Percentiles rank a stretch among this genome's conserved stretches.
phyloP scores from a whole-genome alignment of 2,113 vertebrate species.

The Aplodontia rufa region DNA sequence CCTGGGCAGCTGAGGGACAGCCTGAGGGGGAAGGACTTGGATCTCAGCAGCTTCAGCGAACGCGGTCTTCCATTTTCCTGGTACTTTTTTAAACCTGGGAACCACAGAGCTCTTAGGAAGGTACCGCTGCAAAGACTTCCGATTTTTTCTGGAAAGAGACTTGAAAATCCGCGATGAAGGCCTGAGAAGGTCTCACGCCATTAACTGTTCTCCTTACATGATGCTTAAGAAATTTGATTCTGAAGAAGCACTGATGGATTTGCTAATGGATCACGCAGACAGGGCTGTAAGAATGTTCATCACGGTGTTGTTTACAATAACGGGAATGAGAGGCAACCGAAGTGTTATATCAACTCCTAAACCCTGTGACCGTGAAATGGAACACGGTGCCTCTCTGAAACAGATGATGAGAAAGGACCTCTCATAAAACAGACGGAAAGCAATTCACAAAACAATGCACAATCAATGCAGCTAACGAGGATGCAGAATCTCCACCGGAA shows the following conservation, averaged over 20 bases:
- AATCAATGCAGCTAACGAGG: not conserved
- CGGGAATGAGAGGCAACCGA: not conserved
- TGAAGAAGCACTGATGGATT: not conserved
- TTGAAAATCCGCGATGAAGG: not conserved
- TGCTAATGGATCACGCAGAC: not conserved
- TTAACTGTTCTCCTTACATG: not conserved
- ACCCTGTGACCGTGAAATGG: not conserved
- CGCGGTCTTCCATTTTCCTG: accelerated
- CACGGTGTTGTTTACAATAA: not conserved
- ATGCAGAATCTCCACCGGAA: not conserved
- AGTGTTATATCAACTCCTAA: not conserved
- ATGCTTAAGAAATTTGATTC: not conserved
- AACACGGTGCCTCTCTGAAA: not conserved
- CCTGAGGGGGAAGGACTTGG: accelerated
- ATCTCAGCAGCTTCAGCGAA: accelerated
- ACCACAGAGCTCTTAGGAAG: accelerated
- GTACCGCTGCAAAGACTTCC: too few relatives aligned
- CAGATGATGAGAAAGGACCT: not conserved
- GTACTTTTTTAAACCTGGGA: not conserved
- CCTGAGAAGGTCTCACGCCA: not conserved
- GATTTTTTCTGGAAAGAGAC: not conserved
- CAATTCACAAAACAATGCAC: not conserved
- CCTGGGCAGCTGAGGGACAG: too few relatives aligned
- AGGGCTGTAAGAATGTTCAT: not conserved
- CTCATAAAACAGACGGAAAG: not conserved